Evolutionary conservation across 2,888 invertebrate genomes (phyloP).

Genomic region (Tricholauxania praeusta): DNA sequence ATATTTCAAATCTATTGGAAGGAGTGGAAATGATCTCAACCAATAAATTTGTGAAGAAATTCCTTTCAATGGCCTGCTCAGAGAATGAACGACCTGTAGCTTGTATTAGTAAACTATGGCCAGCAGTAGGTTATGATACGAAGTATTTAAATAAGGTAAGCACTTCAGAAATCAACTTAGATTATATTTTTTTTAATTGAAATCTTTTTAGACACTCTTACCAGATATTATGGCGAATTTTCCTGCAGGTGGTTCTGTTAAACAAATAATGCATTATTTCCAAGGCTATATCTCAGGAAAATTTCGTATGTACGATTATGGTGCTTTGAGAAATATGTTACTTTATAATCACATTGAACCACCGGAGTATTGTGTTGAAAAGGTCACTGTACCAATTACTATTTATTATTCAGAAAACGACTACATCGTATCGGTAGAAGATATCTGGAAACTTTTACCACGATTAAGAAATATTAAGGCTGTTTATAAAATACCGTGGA

Average conservation of each 20-base stretch:
- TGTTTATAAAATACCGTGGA: slow-evolving; percentile 63
- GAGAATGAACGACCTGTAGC: slow-evolving; percentile 60
- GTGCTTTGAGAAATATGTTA: slow-evolving; percentile 58
- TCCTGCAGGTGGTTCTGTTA: slow-evolving; percentile 64
- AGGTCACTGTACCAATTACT: slow-evolving; percentile 58
- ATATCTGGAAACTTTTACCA: slow-evolving; percentile 59
- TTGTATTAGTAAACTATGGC: slow-evolving; percentile 64
- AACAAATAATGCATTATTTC: slow-evolving; percentile 66
- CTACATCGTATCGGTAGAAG: slow-evolving; percentile 64
- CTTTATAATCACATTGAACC: slow-evolving; percentile 61
- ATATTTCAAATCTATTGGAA: slow-evolving; percentile 62
- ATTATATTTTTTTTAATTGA: slow-evolving; percentile 21
- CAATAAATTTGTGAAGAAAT: slow-evolving; percentile 63
- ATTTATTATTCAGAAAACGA: slow-evolving; percentile 65
- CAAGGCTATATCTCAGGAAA: slow-evolving; percentile 65
- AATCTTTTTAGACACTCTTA: slow-evolving; percentile 54
- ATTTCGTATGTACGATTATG: slow-evolving; percentile 65
- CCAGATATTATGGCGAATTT: slow-evolving; percentile 65
- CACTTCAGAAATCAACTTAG: slow-evolving; percentile 23
- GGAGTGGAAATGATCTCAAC: slow-evolving; percentile 65
- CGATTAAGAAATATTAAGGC: slow-evolving; percentile 58
- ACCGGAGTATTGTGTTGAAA: slow-evolving; percentile 62
- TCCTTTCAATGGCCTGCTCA: slow-evolving; percentile 63
- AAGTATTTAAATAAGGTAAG: slow-evolving; percentile 59
- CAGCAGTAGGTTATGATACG: slow-evolving; percentile 64